A percentile compares a stretch with the other conserved stretches of the same genome.
phyloP scores from a whole-genome alignment of 2,797 vertebrate species.

The Okamejei kenojei region DNA sequence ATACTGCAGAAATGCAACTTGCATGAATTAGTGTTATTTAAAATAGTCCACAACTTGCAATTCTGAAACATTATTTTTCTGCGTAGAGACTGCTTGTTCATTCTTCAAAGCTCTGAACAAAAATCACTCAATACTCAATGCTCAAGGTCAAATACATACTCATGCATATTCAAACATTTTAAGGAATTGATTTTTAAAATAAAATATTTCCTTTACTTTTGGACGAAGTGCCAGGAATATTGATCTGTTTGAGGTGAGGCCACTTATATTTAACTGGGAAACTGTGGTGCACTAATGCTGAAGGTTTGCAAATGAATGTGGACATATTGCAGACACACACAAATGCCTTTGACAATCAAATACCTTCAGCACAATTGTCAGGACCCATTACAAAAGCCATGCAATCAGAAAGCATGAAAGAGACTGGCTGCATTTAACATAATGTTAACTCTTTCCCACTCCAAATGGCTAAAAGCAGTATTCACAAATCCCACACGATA shows the following conservation, averaged over 20 bases:
- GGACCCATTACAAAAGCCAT: slow-evolving; percentile 22
- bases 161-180: slow-evolving; percentile 93
- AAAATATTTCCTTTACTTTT: slow-evolving; percentile 97
- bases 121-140: slow-evolving; percentile 58
- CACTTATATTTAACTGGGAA: slow-evolving; percentile 58
- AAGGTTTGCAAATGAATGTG: slow-evolving; percentile 35
- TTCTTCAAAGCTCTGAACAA: slow-evolving; percentile 18
- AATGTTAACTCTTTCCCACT: slow-evolving; percentile 32
- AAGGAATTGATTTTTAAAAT: slow-evolving; percentile 32
- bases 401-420: slow-evolving; percentile 28
- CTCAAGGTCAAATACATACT: slow-evolving; percentile 98
- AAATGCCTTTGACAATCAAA: slow-evolving; percentile 36
- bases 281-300: slow-evolving; percentile 23
- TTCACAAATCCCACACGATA: not conserved
- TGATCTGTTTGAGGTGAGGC: slow-evolving; percentile 80
- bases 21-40: not conserved
- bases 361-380: slow-evolving; percentile 34
- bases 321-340: slow-evolving; percentile 33
- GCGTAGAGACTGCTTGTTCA: not conserved
- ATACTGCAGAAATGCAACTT: not conserved
- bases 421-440: slow-evolving; percentile 9
- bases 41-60: not conserved
- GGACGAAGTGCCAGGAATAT: slow-evolving; percentile 94
- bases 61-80: not conserved
- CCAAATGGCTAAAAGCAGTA: slow-evolving; percentile 12